Percentiles rank a stretch among this genome's conserved stretches.
Evolutionary conservation across 2,797 vertebrate genomes (phyloP).

Genomic region (Sebastes goodei): DNA sequence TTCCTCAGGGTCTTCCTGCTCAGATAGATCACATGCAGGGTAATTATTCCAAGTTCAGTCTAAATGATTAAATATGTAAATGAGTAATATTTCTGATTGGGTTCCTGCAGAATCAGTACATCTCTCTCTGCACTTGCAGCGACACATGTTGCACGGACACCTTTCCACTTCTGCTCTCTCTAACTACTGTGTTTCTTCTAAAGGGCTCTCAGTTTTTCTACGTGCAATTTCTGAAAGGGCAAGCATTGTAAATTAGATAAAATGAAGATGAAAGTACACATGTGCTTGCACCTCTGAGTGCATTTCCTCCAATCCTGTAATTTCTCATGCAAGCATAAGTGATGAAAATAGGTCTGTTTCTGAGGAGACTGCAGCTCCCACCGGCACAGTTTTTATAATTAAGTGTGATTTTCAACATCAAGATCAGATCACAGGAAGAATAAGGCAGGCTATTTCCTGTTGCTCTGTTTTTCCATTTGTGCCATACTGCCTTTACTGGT

Average conservation of each 20-base stretch:
- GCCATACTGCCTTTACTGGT: neutral
- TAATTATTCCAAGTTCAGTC: conserved; percentile 32
- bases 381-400: conserved; percentile 61
- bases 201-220: neutral
- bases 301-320: conserved; percentile 29
- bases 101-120: conserved; percentile 4
- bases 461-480: conserved; percentile 27
- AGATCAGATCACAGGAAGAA: conserved; percentile 30
- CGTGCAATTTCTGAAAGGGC: conserved; percentile 17
- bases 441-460: conserved; percentile 39
- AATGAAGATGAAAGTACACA: conserved; percentile 25
- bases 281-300: conserved; percentile 2
- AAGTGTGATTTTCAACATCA: conserved; percentile 63
- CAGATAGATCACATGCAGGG: neutral
- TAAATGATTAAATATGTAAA: conserved; percentile 43
- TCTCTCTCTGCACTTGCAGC: neutral
- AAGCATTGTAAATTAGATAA: conserved; percentile 6
- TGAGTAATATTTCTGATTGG: conserved; percentile 33
- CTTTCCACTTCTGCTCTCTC: neutral
- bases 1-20: conserved; percentile 18
- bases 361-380: conserved; percentile 41
- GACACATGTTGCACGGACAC: neutral
- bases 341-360: conserved; percentile 51
- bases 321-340: conserved; percentile 42
- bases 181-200: neutral